Evolutionary conservation across 2,797 vertebrate species (phyloP).

Genomic region (Enteromius fasciolatus): DNA sequence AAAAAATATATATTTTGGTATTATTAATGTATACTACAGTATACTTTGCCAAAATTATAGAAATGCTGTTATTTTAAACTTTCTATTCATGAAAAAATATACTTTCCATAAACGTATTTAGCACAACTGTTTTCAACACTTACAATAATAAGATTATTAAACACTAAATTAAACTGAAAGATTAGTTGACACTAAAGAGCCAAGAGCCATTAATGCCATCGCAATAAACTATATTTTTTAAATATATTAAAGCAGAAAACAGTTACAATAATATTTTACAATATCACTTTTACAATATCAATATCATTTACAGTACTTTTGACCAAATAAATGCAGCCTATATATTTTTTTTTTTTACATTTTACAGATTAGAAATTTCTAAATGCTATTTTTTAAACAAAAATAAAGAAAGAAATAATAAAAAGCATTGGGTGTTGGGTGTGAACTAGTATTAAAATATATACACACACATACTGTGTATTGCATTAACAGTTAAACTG

Average conservation of each 20-base stretch:
- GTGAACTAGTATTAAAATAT: neutral
- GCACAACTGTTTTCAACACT: neutral
- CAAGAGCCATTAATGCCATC: too few relatives aligned
- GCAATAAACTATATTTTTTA: neutral
- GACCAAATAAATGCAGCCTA: neutral
- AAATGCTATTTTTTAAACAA: neutral
- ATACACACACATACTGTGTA: neutral
- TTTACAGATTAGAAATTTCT: neutral
- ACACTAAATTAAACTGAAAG: neutral
- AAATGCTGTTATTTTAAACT: neutral
- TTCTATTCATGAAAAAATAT: neutral
- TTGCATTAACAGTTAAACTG: neutral
- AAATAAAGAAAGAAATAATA: neutral
- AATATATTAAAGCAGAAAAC: neutral
- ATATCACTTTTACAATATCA: too few relatives aligned
- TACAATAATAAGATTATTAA: neutral
- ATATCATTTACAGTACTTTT: neutral
- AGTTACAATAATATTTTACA: neutral
- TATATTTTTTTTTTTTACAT: too few relatives aligned
- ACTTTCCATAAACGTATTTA: neutral
- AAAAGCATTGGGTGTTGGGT: too few relatives aligned
- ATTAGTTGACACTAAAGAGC: neutral
- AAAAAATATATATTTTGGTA: neutral
- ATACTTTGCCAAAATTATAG: neutral
- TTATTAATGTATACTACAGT: neutral